Base-by-base conservation (phyloP, 2,888 invertebrate genomes). In the Parnassius smintheus region DNA sequence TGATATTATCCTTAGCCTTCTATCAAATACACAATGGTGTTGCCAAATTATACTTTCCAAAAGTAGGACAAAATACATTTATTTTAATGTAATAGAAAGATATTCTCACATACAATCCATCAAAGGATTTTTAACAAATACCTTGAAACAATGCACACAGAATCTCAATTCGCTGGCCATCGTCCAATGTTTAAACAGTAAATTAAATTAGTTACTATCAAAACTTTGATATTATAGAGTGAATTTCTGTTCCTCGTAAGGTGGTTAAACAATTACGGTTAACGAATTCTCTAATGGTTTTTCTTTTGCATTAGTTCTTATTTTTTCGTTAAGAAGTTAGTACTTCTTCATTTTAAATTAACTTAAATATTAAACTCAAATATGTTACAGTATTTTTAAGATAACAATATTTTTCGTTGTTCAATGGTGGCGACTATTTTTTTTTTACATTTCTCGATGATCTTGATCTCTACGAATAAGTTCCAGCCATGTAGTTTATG, bases 141-240 rank as follows among this genome's bases (percentile, higher is more conserved):
- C 56, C 53, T 46, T 12, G 46, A 49, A 7, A 2, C 25, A 18
- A 11, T 53, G 56, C 46, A 25, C 25, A 49, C 13, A 22, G 49
- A 10, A 49, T 11, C 18, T 56, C 48, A n/a, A 13, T 48, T 9
- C 44, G 54, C 55, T 62, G 62, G 58, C 58, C 50, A 48, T 35
- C 25, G 42, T 62, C 62, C 62, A 62, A 62, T 57, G 42, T 51
- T 49, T 52, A 53, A 53, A 45, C 48, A 51, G 49, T 54, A 54
- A 62, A 62, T 62, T 62, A 58, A 62, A 62, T 54, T 58, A 42
- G 18, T 48, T 41, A 49, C 49, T 22, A 49, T 53, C 48, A 25
- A 58, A 49, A 50, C 35, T 57, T 35, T 42, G 53, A 12, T 48
- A 18, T 60, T 48, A 10, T n/a, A 49, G 11, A 50, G 46, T n/a